Evolutionary conservation across 2,888 invertebrate genomes (phyloP).

Genomic region (Eulithis testata): DNA sequence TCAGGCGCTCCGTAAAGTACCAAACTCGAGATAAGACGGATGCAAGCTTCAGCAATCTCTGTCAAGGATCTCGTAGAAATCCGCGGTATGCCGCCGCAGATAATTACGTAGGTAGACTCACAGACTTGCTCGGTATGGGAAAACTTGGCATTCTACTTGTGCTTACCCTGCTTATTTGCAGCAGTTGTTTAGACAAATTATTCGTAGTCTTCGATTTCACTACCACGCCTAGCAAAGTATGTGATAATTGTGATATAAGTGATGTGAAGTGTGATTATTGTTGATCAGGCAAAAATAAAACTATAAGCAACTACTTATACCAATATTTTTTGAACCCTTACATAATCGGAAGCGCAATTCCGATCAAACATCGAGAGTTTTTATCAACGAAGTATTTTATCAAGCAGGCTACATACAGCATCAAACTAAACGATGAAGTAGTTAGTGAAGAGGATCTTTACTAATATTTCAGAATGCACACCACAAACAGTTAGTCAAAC

Average conservation of each 20-base stretch:
- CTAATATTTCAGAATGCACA: conserved; percentile 42
- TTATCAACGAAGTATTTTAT: neutral
- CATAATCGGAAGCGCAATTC: too few species aligned
- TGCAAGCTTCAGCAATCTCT: conserved; percentile 35
- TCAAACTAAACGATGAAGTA: conserved; percentile 23
- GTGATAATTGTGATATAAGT: too few species aligned
- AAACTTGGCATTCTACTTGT: conserved; percentile 15
- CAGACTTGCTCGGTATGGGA: conserved; percentile 14
- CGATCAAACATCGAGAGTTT: too few species aligned
- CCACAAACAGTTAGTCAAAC: conserved; percentile 54
- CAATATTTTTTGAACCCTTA: too few species aligned
- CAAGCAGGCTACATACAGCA: neutral
- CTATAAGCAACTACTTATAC: too few species aligned
- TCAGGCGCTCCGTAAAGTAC: conserved; percentile 33
- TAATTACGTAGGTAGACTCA: conserved; percentile 24
- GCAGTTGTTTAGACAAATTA: neutral
- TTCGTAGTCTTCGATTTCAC: too few species aligned
- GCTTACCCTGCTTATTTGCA: neutral
- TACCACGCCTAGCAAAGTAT: too few species aligned
- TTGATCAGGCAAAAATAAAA: too few species aligned
- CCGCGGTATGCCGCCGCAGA: conserved; percentile 26
- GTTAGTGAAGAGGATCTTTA: conserved; percentile 24
- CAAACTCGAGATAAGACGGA: conserved; percentile 35
- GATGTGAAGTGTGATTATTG: too few species aligned
- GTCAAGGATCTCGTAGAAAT: conserved; percentile 36